Evolutionary conservation across 1,140 invertebrate genomes (phyloP), one percentile per base, ranked within the genome.

Genomic region (Anoplophora glabripennis): DNA sequence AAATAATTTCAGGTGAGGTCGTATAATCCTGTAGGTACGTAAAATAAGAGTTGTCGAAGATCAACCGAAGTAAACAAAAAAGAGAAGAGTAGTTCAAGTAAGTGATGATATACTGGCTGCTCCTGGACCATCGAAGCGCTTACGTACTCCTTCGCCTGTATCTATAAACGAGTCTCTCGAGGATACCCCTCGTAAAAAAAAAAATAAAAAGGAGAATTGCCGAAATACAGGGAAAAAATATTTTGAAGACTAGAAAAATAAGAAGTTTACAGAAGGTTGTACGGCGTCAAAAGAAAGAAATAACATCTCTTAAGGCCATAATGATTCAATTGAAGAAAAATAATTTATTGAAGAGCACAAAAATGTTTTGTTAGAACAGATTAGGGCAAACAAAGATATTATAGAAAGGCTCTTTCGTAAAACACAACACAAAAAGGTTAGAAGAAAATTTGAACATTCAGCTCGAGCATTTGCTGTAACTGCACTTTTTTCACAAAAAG

Each of bases 401-500:
- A 44, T 53, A 3, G 36, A 49, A 41, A 41, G 57, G 28, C 48
- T 59, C 4, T 59, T 59, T 21, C n/a, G 17, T 5, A 59, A 59
- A 53, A 53, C 48, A 10, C 1, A 3, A 42, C 7, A 36, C 11
- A 53, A 59, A 28, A 44, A 4, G n/a, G 54, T 57, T n/a, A 54
- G 5, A 28, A 21, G 21, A 36, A 58, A 17, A 14, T 49, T n/a
- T 49, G 47, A 49, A 35, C 47, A 49, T 49, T 21, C 47, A 11
- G 47, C 70, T 35, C 37, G 62, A 47, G 38, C 40, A 58, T 76
- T 76, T 69, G 71, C 72, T 11, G 28, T 73, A 35, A 74, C 72
- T 77, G 3, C 64, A 76, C 21, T 55, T 75, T 72, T 65, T 49
- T 73, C 70, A 2, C 63, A 69, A 11, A 71, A 67, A 61, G 72